These are phyloP conservation scores for Coturnix japonica DNA, from an alignment of 2,113 vertebrate genomes.

Conservation along the genomic window DNA sequence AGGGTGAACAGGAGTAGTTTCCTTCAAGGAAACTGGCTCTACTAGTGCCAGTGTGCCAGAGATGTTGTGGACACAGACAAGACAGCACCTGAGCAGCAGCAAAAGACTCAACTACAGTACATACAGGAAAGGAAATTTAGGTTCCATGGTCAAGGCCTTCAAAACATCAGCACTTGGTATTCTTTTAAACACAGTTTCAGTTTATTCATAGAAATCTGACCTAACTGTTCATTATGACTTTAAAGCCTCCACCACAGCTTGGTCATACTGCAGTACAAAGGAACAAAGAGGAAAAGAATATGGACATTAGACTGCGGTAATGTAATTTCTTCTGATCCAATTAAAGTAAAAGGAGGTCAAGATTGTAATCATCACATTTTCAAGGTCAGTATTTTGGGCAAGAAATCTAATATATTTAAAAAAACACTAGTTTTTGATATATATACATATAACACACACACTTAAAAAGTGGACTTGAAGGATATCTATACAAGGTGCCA, in stretches of 20 bases:
- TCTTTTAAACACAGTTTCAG: background rate
- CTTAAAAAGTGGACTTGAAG: background rate
- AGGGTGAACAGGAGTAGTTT: background rate
- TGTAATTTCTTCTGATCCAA: slow-evolving; percentile 19
- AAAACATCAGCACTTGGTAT: background rate
- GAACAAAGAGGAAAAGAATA: background rate
- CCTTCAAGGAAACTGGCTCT: background rate
- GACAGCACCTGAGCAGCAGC: background rate
- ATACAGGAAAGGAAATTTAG: background rate
- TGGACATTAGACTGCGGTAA: background rate
- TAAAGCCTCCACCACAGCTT: background rate
- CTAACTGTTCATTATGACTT: background rate
- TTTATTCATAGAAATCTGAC: background rate
- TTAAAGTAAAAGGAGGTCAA: slow-evolving; percentile 30
- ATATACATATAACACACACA: too few relatives aligned
- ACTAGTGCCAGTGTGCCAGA: background rate
- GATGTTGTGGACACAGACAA: background rate
- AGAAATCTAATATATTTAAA: background rate
- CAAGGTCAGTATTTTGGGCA: slow-evolving; percentile 7
- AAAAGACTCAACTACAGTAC: background rate
- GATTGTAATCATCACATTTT: background rate
- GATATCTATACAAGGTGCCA: too few relatives aligned
- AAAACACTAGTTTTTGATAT: background rate
- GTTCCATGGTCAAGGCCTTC: background rate
- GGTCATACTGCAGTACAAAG: background rate